Percentiles rank a stretch among this genome's conserved stretches.
These are phyloP conservation scores for Epizoanthus fatuus DNA, from an alignment of 92 coral and sea anemone genomes.

Conservation along the genomic window DNA sequence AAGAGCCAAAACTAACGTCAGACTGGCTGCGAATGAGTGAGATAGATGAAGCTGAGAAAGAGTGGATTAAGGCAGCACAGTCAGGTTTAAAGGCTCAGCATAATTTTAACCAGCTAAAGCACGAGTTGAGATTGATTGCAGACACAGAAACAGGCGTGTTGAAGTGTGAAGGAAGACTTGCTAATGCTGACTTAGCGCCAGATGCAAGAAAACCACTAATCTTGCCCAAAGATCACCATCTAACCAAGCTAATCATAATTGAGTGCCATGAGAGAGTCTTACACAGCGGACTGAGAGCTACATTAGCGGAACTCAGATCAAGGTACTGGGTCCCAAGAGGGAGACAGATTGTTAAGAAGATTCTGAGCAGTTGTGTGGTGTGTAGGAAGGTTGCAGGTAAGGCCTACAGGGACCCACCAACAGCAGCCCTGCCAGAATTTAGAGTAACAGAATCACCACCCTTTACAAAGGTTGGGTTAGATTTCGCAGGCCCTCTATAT, in stretches of 20 bases:
- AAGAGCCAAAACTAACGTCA: neutral
- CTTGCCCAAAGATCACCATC: conserved; percentile 41
- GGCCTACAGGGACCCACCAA: conserved; percentile 33
- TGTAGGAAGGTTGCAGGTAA: conserved; percentile 60
- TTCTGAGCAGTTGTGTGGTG: conserved; percentile 29
- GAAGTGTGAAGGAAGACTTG: conserved; percentile 44
- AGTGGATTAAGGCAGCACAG: conserved; percentile 50
- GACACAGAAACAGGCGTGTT: neutral
- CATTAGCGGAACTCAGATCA: conserved; percentile 61
- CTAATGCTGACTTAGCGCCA: conserved; percentile 42
- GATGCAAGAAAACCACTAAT: conserved; percentile 52
- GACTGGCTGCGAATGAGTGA: conserved; percentile 32
- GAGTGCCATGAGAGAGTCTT: conserved; percentile 58
- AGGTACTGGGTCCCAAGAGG: conserved; percentile 69
- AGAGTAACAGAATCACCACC: conserved; percentile 46
- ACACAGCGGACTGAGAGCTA: conserved; percentile 64
- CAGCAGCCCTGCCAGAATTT: conserved; percentile 48
- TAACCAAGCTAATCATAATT: conserved; percentile 31
- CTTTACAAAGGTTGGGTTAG: conserved; percentile 49
- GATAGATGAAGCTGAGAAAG: conserved; percentile 43
- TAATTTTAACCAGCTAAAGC: conserved; percentile 35
- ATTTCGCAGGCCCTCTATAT: conserved; percentile 64
- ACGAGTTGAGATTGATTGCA: conserved; percentile 30
- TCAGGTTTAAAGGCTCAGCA: neutral
- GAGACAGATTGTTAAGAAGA: conserved; percentile 58